Evolutionary conservation across 2,888 invertebrate genomes (phyloP), one percentile per base, ranked within the genome.

Genomic region (Clitarchus hookeri): DNA sequence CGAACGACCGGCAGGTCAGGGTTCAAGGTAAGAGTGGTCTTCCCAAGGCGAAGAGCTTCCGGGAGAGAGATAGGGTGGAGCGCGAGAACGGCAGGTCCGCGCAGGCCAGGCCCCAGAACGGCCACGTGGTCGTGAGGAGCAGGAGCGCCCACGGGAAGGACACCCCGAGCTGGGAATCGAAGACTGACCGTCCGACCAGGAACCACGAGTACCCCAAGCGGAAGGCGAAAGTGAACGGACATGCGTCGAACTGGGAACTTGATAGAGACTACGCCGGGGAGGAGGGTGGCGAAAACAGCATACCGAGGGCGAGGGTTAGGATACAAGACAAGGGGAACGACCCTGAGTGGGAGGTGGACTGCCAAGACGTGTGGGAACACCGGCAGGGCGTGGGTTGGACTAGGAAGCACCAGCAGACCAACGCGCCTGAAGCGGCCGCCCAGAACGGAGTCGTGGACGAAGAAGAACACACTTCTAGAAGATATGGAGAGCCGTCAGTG

Each of bases 311-410:
- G 23, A 19, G 65, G 65, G 65, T 65, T 19, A 65, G 23, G 65
- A 8, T 65, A 11, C 19, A 65, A n/a, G 65, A 65, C 65, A 65
- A 23, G 1, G 65, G 6, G 65, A 0, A n/a, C 8, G 65, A 65
- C n/a, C 65, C 65, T 8, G 65, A n/a, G 65, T 65, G 65, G 65
- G 65, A 65, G 19, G 65, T n/a, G 65, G 65, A 65, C 65, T 65
- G 65, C 65, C 23, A 54, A 48, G 86, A 86, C 77, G 25, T 86
- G 16, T 86, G 86, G 86, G 86, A 86, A 26, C 86, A 86, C 53
- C 48, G 86, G 44, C 84, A 83, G 16, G 86, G 86, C 44, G 84
- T 86, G 13, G 86, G 86, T 8, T 86, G 86, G 86, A 86, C 86
- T 9, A 53, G 84, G 23, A 86, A 84, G 84, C 54, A 78, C 48